Conservation (phyloP, 2,888 invertebrate genomes). For the Crematogaster levior region DNA sequence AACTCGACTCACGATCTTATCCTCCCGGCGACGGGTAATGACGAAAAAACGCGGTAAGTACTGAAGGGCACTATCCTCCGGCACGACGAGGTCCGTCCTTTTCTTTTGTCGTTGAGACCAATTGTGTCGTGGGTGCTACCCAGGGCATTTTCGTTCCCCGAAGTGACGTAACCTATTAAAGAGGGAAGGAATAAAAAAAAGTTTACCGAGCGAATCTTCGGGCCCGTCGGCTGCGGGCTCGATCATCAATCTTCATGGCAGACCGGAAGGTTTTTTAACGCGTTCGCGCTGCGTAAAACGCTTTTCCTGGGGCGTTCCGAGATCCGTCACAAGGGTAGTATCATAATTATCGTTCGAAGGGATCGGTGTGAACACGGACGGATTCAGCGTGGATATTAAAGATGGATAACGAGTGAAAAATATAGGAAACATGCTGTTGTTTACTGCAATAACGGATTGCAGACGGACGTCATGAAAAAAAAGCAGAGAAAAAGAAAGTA, state of each 20-base stretch:
- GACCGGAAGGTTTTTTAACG: slow-evolving; percentile 52
- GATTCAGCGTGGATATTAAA: slow-evolving; percentile 17
- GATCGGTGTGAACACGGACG: slow-evolving; percentile 17
- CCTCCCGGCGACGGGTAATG: slow-evolving; percentile 60
- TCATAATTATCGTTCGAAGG: slow-evolving; percentile 49
- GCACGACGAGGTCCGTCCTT: slow-evolving; percentile 13
- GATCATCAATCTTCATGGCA: slow-evolving; percentile 67
- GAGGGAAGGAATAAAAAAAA: slow-evolving; percentile 33
- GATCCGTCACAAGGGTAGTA: slow-evolving; percentile 29
- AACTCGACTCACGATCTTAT: slow-evolving; percentile 75
- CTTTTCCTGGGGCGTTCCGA: slow-evolving; percentile 26
- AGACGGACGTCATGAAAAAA: background rate
- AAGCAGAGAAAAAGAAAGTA: background rate
- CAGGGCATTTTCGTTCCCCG: slow-evolving; percentile 55
- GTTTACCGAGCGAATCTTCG: slow-evolving; percentile 47
- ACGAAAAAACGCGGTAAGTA: slow-evolving; percentile 62
- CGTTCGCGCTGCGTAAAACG: slow-evolving; percentile 37
- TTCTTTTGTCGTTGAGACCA: slow-evolving; percentile 52
- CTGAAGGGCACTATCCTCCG: slow-evolving; percentile 32
- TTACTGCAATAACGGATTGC: background rate
- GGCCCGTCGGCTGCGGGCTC: slow-evolving; percentile 40
- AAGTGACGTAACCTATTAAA: slow-evolving; percentile 65
- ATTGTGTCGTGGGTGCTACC: slow-evolving; percentile 38
- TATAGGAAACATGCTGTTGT: background rate
- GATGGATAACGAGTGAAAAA: background rate